phyloP scores from a whole-genome alignment of 2,888 invertebrate species.

The Agriopis aurantiaria region DNA sequence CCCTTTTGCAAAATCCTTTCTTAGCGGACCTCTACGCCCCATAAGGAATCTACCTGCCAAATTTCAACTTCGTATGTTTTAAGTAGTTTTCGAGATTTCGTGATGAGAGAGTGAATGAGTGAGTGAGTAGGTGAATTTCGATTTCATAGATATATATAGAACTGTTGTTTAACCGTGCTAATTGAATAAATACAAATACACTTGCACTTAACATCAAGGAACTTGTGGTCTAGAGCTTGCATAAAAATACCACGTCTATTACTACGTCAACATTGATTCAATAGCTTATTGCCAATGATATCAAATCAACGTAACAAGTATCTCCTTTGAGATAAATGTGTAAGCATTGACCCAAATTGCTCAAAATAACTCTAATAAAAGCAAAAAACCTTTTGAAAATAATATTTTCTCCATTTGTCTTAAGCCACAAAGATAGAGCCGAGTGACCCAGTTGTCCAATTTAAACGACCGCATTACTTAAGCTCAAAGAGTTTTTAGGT shows the following conservation, averaged over 20 bases:
- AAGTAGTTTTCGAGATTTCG: too few species aligned
- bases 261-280: constrained; percentile 44
- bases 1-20: too few species aligned
- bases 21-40: too few species aligned
- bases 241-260: neutral
- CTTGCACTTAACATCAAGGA: too few species aligned
- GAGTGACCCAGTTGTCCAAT: constrained; percentile 46
- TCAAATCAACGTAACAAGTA: constrained; percentile 30
- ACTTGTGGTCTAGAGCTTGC: too few species aligned
- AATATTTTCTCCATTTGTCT: constrained; percentile 36
- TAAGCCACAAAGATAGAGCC: constrained; percentile 40
- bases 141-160: too few species aligned
- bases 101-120: too few species aligned
- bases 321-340: constrained; percentile 25
- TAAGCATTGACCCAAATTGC: constrained; percentile 30
- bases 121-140: too few species aligned
- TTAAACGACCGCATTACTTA: constrained; percentile 44
- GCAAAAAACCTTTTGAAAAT: constrained; percentile 32
- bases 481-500: constrained; percentile 35
- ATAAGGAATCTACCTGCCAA: too few species aligned
- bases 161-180: too few species aligned
- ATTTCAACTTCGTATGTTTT: too few species aligned
- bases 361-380: constrained; percentile 30
- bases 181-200: too few species aligned
- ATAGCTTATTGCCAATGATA: constrained; percentile 57